Evolutionary conservation across 2,113 vertebrate species (phyloP).

Genomic region (Microcebus lehilahytsara): DNA sequence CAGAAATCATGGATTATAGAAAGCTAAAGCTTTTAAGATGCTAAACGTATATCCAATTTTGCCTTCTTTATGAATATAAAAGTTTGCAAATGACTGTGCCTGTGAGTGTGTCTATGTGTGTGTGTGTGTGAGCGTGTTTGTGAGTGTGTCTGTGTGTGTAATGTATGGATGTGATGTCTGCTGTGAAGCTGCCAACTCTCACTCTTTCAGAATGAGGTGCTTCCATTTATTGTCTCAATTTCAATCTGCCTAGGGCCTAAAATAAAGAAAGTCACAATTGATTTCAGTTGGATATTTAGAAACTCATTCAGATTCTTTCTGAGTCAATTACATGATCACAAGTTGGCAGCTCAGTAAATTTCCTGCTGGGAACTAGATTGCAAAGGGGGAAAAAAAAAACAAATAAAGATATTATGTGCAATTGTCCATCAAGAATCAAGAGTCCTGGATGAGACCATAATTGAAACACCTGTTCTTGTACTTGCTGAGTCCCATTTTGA

Average conservation of each 20-base stretch:
- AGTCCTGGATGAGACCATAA: constrained; percentile 44
- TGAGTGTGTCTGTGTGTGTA: neutral
- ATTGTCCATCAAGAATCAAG: constrained; percentile 72
- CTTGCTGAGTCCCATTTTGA: constrained; percentile 34
- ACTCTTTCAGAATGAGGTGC: constrained; percentile 81
- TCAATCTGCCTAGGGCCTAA: constrained; percentile 82
- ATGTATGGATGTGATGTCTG: constrained; percentile 4
- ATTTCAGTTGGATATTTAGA: constrained; percentile 83
- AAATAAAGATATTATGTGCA: constrained; percentile 78
- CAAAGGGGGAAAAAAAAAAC: neutral
- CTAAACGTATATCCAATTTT: constrained; percentile 6
- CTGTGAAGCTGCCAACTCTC: constrained; percentile 75
- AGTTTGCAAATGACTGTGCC: neutral
- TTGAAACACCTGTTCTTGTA: constrained; percentile 59
- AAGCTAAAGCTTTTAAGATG: neutral
- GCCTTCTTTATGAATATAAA: constrained; percentile 39
- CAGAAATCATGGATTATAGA: constrained; percentile 32
- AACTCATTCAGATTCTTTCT: constrained; percentile 79
- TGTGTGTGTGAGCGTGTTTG: neutral
- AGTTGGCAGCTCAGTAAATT: constrained; percentile 78
- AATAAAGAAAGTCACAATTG: constrained; percentile 84
- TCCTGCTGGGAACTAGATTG: constrained; percentile 77
- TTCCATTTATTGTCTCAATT: constrained; percentile 87
- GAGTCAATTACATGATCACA: constrained; percentile 79
- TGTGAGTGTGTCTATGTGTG: neutral